Base-by-base conservation (phyloP, 2,113 vertebrate genomes). In the Pogonocichla stellata region DNA sequence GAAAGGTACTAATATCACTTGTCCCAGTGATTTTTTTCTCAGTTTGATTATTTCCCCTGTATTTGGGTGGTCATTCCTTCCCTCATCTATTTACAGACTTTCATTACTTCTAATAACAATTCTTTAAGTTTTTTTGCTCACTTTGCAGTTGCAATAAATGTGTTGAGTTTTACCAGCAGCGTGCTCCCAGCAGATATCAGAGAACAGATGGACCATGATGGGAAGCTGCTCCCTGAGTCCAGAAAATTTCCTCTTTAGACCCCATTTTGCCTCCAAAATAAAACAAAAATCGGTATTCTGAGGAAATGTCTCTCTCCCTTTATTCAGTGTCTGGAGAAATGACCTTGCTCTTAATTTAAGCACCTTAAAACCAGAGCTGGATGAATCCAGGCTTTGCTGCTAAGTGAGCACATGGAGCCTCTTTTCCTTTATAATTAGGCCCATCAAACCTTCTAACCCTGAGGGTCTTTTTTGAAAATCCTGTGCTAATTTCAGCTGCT, bases 401-500 rank as follows among this genome's bases (percentile, higher is more conserved):
- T 56, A 9, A 75, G 81, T 1, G 80, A 78, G 36, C 14, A 9
- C 73, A 48, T 1, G 12, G 47, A 81, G 73, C 22, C 24, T 43
- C 53, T 80, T 91, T 66, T 88, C 29, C 82, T 92, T 96, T 94
- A 96, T 82, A 94, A 94, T 95, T 73, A 92, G 47, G 34, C 67
- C 54, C 58, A 80, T 34, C 80, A 86, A 88, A 77, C 69, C 54
- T 33, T 45, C 66, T 77, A 93, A 83, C 74, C 90, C 94, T 9
- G 40, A 38, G 50, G 58, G 90, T 40, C 62, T 93, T 83, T 88
- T 72, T 17, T 56, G 81, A 91, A 87, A 96, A 93, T 56, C 75
- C 80, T 16, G 38, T 69, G 75, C 86, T 94, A 96, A 96, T 96
- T 96, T 94, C 92, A 95, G 88, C 90, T 70, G 65, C 83, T 77